A percentile compares a stretch with the other conserved stretches of the same genome.
These are phyloP conservation scores for Dryobates pubescens DNA, from an alignment of 2,797 vertebrate genomes.

Conservation along the genomic window DNA sequence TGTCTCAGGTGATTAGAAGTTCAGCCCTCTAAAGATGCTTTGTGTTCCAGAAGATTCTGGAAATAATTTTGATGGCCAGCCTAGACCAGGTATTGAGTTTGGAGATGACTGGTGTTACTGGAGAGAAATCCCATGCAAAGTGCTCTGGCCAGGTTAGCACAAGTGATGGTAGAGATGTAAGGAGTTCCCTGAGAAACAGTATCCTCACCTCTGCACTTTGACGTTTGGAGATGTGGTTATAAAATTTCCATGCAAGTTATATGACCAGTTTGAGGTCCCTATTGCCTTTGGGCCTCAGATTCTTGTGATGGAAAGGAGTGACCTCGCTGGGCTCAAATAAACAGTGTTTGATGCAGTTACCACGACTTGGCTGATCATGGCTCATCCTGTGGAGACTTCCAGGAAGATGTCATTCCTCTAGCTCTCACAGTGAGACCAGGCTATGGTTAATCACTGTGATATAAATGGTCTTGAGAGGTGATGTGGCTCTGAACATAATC, in stretches of 20 bases:
- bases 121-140: neutral
- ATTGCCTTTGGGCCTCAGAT: neutral
- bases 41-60: neutral
- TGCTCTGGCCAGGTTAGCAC: neutral
- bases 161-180: neutral
- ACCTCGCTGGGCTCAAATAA: neutral
- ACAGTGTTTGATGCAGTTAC: neutral
- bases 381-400: neutral
- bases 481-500: neutral
- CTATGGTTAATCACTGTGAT: neutral
- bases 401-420: neutral
- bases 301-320: neutral
- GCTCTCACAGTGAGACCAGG: neutral
- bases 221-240: neutral
- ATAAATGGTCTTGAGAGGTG: neutral
- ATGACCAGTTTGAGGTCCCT: rapidly evolving
- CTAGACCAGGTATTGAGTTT: neutral
- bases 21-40: neutral
- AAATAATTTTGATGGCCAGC: neutral
- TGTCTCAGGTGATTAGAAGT: neutral
- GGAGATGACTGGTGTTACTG: neutral
- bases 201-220: neutral
- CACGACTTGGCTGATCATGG: rapidly evolving
- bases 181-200: neutral
- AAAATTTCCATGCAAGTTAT: rapidly evolving